Evolutionary conservation across 2,113 vertebrate genomes (phyloP).

Genomic region (Pangasianodon gigas): DNA sequence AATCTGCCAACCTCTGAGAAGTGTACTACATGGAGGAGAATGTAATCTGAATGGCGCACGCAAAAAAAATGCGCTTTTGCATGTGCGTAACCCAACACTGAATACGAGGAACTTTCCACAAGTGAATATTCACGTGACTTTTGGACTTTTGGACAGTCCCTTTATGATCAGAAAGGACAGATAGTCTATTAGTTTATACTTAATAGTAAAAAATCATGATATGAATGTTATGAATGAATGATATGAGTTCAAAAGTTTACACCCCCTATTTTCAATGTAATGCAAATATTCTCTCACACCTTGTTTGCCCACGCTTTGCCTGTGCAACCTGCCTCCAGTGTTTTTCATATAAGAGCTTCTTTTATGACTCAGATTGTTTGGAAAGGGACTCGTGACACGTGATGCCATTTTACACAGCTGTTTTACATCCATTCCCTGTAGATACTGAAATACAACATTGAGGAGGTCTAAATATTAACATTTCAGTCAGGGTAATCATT

Average conservation of each 20-base stretch:
- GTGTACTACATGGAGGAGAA: no score
- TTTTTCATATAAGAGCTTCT: not conserved
- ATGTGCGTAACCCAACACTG: no score
- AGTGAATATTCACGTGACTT: not conserved
- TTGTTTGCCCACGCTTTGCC: not conserved
- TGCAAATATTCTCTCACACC: not conserved
- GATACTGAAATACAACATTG: not conserved
- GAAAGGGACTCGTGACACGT: not conserved
- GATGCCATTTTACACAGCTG: not conserved
- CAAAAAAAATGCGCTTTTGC: no score
- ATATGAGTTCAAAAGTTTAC: no score
- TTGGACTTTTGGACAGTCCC: not conserved
- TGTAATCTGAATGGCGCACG: no score
- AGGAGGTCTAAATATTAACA: not conserved
- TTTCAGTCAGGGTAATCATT: not conserved
- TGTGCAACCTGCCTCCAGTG: not conserved
- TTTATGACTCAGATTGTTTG: not conserved
- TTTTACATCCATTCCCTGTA: not conserved
- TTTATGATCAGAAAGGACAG: not conserved
- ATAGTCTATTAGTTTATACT: not conserved
- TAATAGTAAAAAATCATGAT: no score
- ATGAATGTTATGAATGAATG: no score
- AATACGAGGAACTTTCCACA: not conserved
- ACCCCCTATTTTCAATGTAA: not conserved
- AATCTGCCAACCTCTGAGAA: no score